phyloP scores from a whole-genome alignment of 2,888 invertebrate species.

The Drosophila emarginata region DNA sequence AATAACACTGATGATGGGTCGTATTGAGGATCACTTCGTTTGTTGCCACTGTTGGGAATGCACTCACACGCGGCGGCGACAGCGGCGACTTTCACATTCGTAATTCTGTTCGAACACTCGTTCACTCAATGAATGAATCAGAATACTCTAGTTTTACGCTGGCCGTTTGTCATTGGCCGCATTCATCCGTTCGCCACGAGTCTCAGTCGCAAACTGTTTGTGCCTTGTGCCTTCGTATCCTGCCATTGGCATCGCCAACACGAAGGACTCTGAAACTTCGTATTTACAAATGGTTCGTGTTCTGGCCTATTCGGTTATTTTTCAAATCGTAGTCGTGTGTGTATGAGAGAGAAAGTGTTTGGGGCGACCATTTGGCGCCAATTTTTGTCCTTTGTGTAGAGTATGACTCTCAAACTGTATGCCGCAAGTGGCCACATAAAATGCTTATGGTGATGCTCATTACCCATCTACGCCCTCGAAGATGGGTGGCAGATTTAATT shows the following conservation, averaged over 20 bases:
- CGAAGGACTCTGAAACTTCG: slow-evolving; percentile 33
- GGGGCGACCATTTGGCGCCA: slow-evolving; percentile 73
- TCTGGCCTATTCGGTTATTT: slow-evolving; percentile 37
- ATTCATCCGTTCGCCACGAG: slow-evolving; percentile 79
- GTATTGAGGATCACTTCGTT: slow-evolving; percentile 47
- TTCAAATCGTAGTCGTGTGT: slow-evolving; percentile 16
- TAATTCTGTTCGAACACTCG: slow-evolving; percentile 36
- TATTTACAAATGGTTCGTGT: slow-evolving; percentile 25
- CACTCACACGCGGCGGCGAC: slow-evolving; percentile 27
- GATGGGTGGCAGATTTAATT: neutral
- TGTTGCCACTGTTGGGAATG: slow-evolving; percentile 13
- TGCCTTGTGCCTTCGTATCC: slow-evolving; percentile 59
- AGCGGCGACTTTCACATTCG: slow-evolving; percentile 12
- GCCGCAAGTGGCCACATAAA: slow-evolving; percentile 16
- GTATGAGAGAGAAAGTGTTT: slow-evolving; percentile 24
- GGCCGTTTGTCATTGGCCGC: slow-evolving; percentile 66
- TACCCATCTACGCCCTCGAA: neutral
- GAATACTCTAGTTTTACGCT: slow-evolving; percentile 32
- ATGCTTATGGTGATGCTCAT: neutral
- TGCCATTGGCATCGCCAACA: slow-evolving; percentile 31
- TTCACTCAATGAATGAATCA: slow-evolving; percentile 39
- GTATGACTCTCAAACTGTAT: slow-evolving; percentile 67
- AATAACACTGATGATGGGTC: slow-evolving; percentile 37
- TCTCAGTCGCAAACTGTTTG: slow-evolving; percentile 79
- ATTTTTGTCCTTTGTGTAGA: slow-evolving; percentile 60